Evolutionary conservation across 1,140 invertebrate genomes (phyloP), one percentile per base, ranked within the genome.

Genomic region (Oedothorax gibbosus): DNA sequence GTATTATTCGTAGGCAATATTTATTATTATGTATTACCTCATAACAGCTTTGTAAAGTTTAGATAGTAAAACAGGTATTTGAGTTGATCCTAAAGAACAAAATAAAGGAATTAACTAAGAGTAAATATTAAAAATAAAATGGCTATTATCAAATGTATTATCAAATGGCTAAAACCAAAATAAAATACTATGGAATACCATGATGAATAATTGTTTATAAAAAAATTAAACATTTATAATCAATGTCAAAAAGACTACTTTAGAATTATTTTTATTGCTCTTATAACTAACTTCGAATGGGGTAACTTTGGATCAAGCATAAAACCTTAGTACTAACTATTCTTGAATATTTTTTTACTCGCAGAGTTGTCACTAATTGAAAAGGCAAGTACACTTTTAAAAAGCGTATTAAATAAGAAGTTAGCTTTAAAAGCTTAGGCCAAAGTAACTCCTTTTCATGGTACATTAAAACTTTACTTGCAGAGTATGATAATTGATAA

Each of bases 31-130:
- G 9, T 9, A 71, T 53, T 71, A 71, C 69, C 69, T 71, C 8
- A 71, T 11, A 53, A 53, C 15, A 53, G 69, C 50, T 71, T 71
- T 71, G 51, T 71, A 54, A 71, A 71, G 69, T 18, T 71, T 53
- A 10, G 50, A 18, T 20, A 51, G 8, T 18, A 53, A 11, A 18
- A 18, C 9, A 18, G 15, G 2, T 18, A 51, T 21, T 11, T 53
- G n/a, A 53, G 8, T 11, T 10, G 12, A 6, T 53, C 9, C 69
- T 71, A 53, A 71, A 71, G 54, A 21, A 53, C 51, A 71, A 71
- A 71, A 66, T 66, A 35, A 14, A 21, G 21, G 14, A 68, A 35
- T 66, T 6, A 15, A 66, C 9, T 35, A n/a, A 65, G 2, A 20
- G 10, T 7, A 0, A 65, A n/a, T 66, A 21, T 66, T 66, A 9